phyloP scores from a whole-genome alignment of 2,113 vertebrate species.

The Blennius ocellaris region DNA sequence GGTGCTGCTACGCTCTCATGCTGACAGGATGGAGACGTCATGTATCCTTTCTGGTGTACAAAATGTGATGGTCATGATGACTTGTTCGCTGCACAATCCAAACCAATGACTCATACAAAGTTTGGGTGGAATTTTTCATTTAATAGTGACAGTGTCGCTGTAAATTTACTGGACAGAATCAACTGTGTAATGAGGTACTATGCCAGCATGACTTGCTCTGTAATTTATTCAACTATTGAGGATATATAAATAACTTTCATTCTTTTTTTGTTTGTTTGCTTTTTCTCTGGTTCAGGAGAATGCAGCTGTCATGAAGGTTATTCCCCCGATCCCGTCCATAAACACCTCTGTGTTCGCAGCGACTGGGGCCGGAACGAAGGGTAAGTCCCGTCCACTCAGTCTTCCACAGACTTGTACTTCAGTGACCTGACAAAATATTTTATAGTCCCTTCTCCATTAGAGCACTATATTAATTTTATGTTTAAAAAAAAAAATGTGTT shows the following conservation, averaged over 20 bases:
- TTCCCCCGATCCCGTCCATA: slow-evolving; percentile 90
- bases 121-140: not conserved
- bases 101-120: not conserved
- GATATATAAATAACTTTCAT: slow-evolving; percentile 55
- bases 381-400: slow-evolving; percentile 80
- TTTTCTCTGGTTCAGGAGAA: slow-evolving; percentile 85
- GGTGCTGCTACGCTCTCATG: not conserved
- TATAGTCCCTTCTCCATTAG: not conserved
- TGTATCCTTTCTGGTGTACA: too few species aligned
- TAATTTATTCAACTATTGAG: slow-evolving; percentile 17
- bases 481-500: slow-evolving; percentile 23
- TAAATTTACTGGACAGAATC: slow-evolving; percentile 23
- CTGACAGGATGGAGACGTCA: not conserved
- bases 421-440: not conserved
- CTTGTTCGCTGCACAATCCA: not conserved
- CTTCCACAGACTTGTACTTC: slow-evolving; percentile 2
- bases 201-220: not conserved
- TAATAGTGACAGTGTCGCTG: not conserved
- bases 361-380: slow-evolving; percentile 99
- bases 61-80: too few species aligned
- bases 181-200: slow-evolving; percentile 26
- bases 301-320: slow-evolving; percentile 98
- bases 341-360: slow-evolving; percentile 93
- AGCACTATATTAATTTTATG: slow-evolving; percentile 22
- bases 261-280: slow-evolving; percentile 22